phyloP scores from a whole-genome alignment of 2,113 vertebrate genomes.

The Odontesthes bonariensis region DNA sequence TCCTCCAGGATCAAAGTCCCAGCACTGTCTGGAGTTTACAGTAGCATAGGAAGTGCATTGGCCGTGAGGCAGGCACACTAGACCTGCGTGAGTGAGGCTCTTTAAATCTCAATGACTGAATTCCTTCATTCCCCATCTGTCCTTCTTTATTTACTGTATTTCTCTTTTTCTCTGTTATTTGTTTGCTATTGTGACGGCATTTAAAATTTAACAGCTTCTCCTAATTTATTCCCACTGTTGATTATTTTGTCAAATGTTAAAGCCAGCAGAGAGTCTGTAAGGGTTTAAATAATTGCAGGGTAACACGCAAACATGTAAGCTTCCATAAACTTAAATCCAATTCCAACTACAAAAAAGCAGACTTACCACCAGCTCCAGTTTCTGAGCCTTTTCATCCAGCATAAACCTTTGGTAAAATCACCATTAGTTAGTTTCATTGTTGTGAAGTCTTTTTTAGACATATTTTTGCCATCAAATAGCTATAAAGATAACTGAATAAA shows the following conservation, averaged over 20 bases:
- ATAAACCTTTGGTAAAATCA: background rate
- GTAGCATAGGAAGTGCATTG: slow-evolving; percentile 69
- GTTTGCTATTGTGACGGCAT: slow-evolving; percentile 50
- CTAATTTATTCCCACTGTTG: slow-evolving; percentile 63
- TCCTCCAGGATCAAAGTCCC: slow-evolving; percentile 62
- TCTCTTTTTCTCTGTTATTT: slow-evolving; percentile 22
- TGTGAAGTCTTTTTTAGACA: background rate
- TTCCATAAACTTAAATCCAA: slow-evolving; percentile 43
- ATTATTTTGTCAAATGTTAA: slow-evolving; percentile 37
- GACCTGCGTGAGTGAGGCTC: slow-evolving; percentile 67
- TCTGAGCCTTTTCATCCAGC: slow-evolving; percentile 10
- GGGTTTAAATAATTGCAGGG: slow-evolving; percentile 61
- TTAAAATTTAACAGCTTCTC: slow-evolving; percentile 51
- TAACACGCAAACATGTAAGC: slow-evolving; percentile 63
- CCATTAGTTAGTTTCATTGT: background rate
- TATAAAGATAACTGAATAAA: background rate
- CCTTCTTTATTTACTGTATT: slow-evolving; percentile 20
- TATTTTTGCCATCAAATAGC: background rate
- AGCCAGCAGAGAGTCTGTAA: slow-evolving; percentile 52
- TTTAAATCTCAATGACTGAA: slow-evolving; percentile 55
- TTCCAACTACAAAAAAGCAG: slow-evolving; percentile 43
- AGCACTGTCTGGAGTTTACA: slow-evolving; percentile 63
- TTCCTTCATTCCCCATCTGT: slow-evolving; percentile 25
- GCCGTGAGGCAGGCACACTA: slow-evolving; percentile 60
- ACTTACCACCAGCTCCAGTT: slow-evolving; percentile 29